Percentiles rank a stretch among this genome's conserved stretches.
Evolutionary conservation across 2,797 vertebrate species (phyloP).

Genomic region (Bradypodion ventrale): DNA sequence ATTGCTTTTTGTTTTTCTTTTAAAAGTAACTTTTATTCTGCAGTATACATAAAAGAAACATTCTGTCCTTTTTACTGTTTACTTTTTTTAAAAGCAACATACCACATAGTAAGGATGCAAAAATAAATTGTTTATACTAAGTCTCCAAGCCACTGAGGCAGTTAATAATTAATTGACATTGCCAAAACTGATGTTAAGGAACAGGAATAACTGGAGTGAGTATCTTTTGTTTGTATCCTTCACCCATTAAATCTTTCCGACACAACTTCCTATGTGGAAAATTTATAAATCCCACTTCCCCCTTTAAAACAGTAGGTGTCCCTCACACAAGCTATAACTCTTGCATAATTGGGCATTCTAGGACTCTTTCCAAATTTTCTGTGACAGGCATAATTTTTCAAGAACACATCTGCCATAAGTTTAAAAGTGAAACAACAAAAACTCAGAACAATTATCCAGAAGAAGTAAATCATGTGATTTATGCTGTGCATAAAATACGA

Average conservation of each 20-base stretch:
- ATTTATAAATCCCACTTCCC: constrained; percentile 75
- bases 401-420: constrained; percentile 64
- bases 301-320: constrained; percentile 76
- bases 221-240: constrained; percentile 67
- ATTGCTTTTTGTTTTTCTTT: background rate
- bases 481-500: constrained; percentile 40
- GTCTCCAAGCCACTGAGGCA: constrained; percentile 53
- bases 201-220: constrained; percentile 58
- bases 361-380: constrained; percentile 74
- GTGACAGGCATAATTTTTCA: constrained; percentile 74
- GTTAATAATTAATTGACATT: constrained; percentile 76
- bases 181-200: constrained; percentile 68
- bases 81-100: constrained; percentile 46
- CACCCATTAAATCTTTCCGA: constrained; percentile 74
- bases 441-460: constrained; percentile 61
- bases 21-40: too few species aligned
- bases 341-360: constrained; percentile 76
- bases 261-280: constrained; percentile 73
- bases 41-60: background rate
- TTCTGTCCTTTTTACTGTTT: background rate
- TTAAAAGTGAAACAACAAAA: constrained; percentile 55
- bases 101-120: constrained; percentile 46
- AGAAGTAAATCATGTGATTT: constrained; percentile 61
- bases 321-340: constrained; percentile 73
- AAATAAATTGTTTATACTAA: constrained; percentile 56